phyloP scores from a whole-genome alignment of 2,797 vertebrate genomes.

The Alcedo quadribrachys region DNA sequence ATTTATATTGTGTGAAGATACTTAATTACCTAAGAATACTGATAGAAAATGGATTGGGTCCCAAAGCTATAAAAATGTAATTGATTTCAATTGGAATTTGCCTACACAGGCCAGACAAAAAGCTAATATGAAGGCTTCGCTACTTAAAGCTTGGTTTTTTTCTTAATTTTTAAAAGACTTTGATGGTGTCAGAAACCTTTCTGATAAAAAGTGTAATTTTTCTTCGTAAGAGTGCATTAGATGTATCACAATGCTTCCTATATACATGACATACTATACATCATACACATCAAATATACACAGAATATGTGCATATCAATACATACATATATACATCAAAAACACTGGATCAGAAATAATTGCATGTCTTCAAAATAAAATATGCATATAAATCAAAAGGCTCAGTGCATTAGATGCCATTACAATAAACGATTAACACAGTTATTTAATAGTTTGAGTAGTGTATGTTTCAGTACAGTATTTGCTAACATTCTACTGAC shows the following conservation, averaged over 20 bases:
- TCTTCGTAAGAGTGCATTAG: conserved; percentile 25
- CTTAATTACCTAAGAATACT: conserved; percentile 5
- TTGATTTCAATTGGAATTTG: neutral
- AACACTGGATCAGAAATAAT: conserved; percentile 72
- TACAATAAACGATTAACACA: conserved; percentile 68
- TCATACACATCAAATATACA: conserved; percentile 38
- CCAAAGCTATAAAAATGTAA: neutral
- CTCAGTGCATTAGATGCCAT: conserved; percentile 73
- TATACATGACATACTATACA: conserved; percentile 23
- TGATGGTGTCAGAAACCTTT: conserved; percentile 37
- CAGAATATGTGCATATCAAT: conserved; percentile 56
- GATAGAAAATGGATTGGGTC: neutral
- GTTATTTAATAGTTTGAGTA: conserved; percentile 65
- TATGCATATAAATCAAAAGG: conserved; percentile 67
- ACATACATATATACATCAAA: conserved; percentile 65
- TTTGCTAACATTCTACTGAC: conserved; percentile 56
- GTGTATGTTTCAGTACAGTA: conserved; percentile 58
- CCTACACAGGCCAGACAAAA: neutral
- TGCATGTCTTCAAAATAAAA: conserved; percentile 74
- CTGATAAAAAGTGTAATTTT: conserved; percentile 13
- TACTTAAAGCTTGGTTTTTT: neutral
- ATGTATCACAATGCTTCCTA: conserved; percentile 44
- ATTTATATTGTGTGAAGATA: conserved; percentile 4
- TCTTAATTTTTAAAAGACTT: conserved; percentile 14
- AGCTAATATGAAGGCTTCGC: neutral